Evolutionary conservation across 2,113 vertebrate species (phyloP).

Genomic region (Elgaria multicarinata): DNA sequence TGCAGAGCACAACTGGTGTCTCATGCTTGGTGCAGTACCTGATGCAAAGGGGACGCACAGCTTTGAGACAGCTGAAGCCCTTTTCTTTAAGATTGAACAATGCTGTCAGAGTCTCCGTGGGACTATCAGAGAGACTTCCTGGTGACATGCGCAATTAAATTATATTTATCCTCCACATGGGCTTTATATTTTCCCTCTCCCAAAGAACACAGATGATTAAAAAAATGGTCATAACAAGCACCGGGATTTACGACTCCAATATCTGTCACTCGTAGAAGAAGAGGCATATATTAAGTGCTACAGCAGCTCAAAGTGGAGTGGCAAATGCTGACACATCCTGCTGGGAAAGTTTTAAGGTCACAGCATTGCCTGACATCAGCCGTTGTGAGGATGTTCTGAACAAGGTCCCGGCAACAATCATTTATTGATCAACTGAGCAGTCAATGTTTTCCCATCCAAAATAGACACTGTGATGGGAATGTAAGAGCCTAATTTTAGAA

Average conservation of each 20-base stretch:
- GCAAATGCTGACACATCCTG: slow-evolving; percentile 4
- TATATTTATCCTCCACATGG: slow-evolving; percentile 50
- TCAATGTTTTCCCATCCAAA: slow-evolving; percentile 2
- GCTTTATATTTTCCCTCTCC: slow-evolving; percentile 63
- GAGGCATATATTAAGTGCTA: slow-evolving; percentile 44
- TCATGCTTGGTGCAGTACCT: slow-evolving; percentile 52
- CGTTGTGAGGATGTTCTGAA: not conserved
- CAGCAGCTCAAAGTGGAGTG: slow-evolving; percentile 15
- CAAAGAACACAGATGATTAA: slow-evolving; percentile 56
- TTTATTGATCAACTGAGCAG: not conserved
- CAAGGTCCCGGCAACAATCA: not conserved
- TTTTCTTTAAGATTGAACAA: slow-evolving; percentile 55
- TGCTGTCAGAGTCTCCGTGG: slow-evolving; percentile 59
- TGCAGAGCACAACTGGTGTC: slow-evolving; percentile 54
- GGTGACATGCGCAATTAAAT: slow-evolving; percentile 57
- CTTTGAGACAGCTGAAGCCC: slow-evolving; percentile 63
- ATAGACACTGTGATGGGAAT: not conserved
- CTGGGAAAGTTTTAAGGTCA: slow-evolving; percentile 17
- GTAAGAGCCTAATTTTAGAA: not conserved
- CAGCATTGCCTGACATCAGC: not conserved
- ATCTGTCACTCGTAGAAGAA: slow-evolving; percentile 37
- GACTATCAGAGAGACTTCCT: slow-evolving; percentile 42
- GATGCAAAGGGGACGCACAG: slow-evolving; percentile 40
- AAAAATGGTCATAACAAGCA: slow-evolving; percentile 54
- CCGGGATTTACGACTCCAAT: slow-evolving; percentile 34